Conservation (phyloP, 2,797 vertebrate genomes). For the Mus minutoides region DNA sequence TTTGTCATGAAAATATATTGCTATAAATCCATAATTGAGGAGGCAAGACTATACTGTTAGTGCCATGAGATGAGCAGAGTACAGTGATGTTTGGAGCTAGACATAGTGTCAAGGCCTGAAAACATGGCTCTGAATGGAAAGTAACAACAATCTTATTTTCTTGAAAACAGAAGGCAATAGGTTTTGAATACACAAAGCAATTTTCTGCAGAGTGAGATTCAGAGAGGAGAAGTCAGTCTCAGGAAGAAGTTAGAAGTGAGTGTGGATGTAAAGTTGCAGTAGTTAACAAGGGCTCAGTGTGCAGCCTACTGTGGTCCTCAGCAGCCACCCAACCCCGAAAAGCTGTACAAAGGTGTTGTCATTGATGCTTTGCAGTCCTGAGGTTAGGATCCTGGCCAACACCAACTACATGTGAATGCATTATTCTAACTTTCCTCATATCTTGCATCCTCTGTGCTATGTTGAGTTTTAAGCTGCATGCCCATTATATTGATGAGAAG, state of each 20-base stretch:
- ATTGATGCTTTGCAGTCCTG: background rate
- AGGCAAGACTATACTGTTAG: background rate
- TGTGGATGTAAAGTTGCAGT: background rate
- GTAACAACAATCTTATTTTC: background rate
- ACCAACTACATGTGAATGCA: background rate
- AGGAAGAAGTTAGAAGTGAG: background rate
- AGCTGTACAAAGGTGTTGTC: background rate
- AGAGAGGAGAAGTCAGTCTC: background rate
- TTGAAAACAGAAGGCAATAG: background rate
- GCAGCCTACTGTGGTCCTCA: background rate
- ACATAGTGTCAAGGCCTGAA: background rate
- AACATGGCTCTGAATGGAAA: background rate
- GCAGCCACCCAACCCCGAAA: background rate
- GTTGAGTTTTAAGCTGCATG: background rate
- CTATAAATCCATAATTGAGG: background rate
- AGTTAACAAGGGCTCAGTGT: background rate
- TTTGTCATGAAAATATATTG: slow-evolving; percentile 26
- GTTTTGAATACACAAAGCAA: background rate
- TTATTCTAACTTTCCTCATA: background rate
- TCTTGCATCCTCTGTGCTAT: background rate
- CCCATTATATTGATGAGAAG: background rate
- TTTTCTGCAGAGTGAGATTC: background rate
- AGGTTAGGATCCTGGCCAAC: background rate
- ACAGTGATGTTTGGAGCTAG: background rate
- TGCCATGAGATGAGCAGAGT: background rate